Conservation (phyloP, 1,140 invertebrate genomes). For the Camponotus vicinus region DNA sequence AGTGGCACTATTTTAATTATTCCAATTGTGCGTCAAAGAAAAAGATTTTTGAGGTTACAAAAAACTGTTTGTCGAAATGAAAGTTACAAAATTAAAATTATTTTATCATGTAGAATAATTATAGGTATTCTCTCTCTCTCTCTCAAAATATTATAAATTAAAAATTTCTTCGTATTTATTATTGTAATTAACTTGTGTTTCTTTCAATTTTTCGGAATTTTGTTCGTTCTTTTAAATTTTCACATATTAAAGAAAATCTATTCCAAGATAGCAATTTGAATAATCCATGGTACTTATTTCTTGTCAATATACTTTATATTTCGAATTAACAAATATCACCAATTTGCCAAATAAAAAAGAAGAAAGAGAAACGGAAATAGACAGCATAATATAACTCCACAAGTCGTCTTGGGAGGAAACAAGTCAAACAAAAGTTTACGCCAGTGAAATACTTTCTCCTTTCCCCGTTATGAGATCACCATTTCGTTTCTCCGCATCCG, state of each 20-base stretch:
- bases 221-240: not conserved
- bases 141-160: not conserved
- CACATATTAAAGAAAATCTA: constrained; percentile 1
- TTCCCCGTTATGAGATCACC: constrained; percentile 84
- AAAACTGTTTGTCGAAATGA: not conserved
- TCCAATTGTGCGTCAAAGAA: not conserved
- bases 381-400: constrained; percentile 79
- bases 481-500: constrained; percentile 71
- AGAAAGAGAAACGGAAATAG: not conserved
- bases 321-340: not conserved
- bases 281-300: not conserved
- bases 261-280: not conserved
- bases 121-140: not conserved
- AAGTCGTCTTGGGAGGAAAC: constrained; percentile 79
- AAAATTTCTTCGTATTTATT: not conserved
- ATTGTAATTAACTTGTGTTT: not conserved
- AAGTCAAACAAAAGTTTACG: constrained; percentile 64
- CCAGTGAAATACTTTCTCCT: constrained; percentile 84
- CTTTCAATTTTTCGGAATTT: not conserved
- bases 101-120: not conserved
- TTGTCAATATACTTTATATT: not conserved
- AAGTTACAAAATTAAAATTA: constrained; percentile 16
- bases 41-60: not conserved
- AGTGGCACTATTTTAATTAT: constrained; percentile 1
- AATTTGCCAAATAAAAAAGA: not conserved